A percentile compares a stretch with the other conserved stretches of the same genome.
Evolutionary conservation across 1,140 invertebrate genomes (phyloP).

Genomic region (Drosophila saltans): DNA sequence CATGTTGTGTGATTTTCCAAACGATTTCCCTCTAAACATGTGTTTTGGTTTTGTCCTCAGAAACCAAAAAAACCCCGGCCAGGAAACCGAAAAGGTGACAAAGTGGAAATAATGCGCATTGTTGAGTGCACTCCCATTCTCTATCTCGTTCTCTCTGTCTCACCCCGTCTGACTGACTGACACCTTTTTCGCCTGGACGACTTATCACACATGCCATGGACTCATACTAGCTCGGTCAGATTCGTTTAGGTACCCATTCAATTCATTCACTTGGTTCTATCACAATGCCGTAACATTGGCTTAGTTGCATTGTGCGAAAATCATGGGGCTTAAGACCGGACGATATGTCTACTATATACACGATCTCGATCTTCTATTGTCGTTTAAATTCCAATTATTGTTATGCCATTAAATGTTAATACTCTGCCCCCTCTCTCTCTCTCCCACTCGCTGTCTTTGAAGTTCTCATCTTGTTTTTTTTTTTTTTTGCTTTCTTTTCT

Average conservation of each 20-base stretch:
- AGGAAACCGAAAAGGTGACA: slow-evolving; percentile 70
- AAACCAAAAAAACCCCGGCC: slow-evolving; percentile 64
- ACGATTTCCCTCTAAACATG: slow-evolving; percentile 77
- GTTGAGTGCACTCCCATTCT: slow-evolving; percentile 34
- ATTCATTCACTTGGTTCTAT: slow-evolving; percentile 26
- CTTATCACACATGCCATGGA: slow-evolving; percentile 51
- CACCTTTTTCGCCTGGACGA: slow-evolving; percentile 58
- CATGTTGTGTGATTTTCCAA: slow-evolving; percentile 71
- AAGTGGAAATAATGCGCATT: slow-evolving; percentile 82
- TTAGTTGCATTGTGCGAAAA: slow-evolving; percentile 72
- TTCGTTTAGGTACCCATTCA: background rate
- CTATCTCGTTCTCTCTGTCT: background rate
- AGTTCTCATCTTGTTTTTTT: background rate
- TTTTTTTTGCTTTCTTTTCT: background rate
- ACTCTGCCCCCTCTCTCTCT: slow-evolving; percentile 16
- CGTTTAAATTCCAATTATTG: slow-evolving; percentile 66
- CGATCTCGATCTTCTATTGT: slow-evolving; percentile 26
- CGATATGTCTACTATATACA: slow-evolving; percentile 14
- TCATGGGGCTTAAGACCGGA: slow-evolving; percentile 58
- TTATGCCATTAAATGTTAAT: slow-evolving; percentile 79
- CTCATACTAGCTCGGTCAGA: background rate
- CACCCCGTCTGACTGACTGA: slow-evolving; percentile 14
- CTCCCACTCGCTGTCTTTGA: slow-evolving; percentile 13
- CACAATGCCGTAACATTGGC: slow-evolving; percentile 82
- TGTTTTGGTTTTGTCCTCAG: slow-evolving; percentile 72